Evolutionary conservation across 2,797 vertebrate species (phyloP).

Genomic region (Poecilia gillii): DNA sequence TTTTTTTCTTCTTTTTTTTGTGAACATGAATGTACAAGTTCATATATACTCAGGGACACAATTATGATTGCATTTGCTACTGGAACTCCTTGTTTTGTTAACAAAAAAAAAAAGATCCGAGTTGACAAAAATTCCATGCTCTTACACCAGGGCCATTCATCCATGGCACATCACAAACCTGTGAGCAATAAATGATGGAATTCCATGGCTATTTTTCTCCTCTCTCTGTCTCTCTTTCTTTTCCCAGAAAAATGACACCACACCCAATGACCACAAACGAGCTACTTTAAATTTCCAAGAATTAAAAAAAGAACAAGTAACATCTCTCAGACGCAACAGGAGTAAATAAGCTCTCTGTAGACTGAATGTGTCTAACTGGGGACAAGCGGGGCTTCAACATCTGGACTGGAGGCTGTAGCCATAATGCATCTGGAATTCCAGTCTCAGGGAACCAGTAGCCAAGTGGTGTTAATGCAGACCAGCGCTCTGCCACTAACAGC

Average conservation of each 20-base stretch:
- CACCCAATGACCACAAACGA: slow-evolving; percentile 79
- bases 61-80: slow-evolving; percentile 59
- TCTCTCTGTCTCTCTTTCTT: slow-evolving; percentile 66
- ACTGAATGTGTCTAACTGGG: slow-evolving; percentile 38
- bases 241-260: slow-evolving; percentile 74
- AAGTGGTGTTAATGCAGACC: slow-evolving; percentile 54
- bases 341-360: slow-evolving; percentile 42
- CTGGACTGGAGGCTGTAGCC: slow-evolving; percentile 76
- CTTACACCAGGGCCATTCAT: slow-evolving; percentile 18
- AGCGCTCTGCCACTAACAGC: slow-evolving; percentile 49
- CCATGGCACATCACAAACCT: slow-evolving; percentile 33
- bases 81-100: slow-evolving; percentile 40
- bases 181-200: slow-evolving; percentile 58
- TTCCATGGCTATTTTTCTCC: slow-evolving; percentile 51
- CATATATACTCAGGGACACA: slow-evolving; percentile 70
- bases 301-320: slow-evolving; percentile 53
- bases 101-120: slow-evolving; percentile 20
- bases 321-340: slow-evolving; percentile 39
- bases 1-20: slow-evolving; percentile 11
- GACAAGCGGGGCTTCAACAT: slow-evolving; percentile 66
- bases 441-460: slow-evolving; percentile 60
- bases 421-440: slow-evolving; percentile 77
- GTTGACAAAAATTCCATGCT: slow-evolving; percentile 18
- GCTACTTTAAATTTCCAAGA: slow-evolving; percentile 60
- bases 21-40: slow-evolving; percentile 85